These are phyloP conservation scores for Emberiza fucata DNA, from an alignment of 2,113 vertebrate genomes.

Conservation along the genomic window DNA sequence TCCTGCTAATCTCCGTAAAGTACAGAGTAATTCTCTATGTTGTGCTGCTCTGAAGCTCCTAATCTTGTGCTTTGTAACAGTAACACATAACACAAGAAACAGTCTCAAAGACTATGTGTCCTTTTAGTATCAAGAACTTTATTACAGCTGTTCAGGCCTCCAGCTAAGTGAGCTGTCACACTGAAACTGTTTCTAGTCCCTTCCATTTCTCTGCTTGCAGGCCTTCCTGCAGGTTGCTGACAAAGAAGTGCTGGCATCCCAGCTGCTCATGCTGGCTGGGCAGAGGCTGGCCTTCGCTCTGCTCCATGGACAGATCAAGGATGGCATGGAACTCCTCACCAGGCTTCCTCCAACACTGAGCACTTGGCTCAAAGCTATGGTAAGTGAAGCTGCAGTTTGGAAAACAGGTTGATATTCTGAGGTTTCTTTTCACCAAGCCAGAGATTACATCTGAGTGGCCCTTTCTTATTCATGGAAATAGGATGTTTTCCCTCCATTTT, in stretches of 20 bases:
- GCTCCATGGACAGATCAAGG: conserved; percentile 83
- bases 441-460: background rate
- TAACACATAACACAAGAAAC: background rate
- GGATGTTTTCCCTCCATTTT: background rate
- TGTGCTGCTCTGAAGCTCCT: background rate
- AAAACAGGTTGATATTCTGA: background rate
- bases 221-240: conserved; percentile 89
- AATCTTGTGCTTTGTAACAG: background rate
- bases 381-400: conserved; percentile 51
- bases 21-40: background rate
- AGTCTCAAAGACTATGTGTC: background rate
- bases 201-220: conserved; percentile 52
- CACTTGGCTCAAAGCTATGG: conserved; percentile 98
- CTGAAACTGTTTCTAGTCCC: background rate
- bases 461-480: background rate
- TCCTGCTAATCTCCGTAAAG: background rate
- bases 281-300: conserved; percentile 88
- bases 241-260: conserved; percentile 92
- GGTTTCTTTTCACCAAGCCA: background rate
- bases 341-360: conserved; percentile 89
- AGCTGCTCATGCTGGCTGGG: conserved; percentile 89
- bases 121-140: background rate
- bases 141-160: background rate
- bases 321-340: conserved; percentile 90
- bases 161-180: background rate